phyloP scores from a whole-genome alignment of 2,797 vertebrate genomes.

The Arctocebus calabarensis region DNA sequence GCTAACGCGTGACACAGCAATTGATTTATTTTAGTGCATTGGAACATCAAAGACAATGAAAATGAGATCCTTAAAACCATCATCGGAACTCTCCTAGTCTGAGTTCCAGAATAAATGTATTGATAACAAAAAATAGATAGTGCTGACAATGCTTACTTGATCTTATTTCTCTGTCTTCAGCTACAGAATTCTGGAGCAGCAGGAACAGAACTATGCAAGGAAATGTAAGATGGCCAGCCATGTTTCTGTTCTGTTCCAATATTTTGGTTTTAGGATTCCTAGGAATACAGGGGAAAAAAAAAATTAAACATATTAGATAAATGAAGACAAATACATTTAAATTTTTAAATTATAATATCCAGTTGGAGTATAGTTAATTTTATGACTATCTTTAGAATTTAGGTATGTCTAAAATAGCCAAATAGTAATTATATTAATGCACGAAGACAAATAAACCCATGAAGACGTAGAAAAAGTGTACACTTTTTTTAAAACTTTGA shows the following conservation, averaged over 20 bases:
- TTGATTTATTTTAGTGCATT: background rate
- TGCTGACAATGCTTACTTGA: conserved; percentile 92
- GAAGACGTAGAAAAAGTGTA: background rate
- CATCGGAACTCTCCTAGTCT: background rate
- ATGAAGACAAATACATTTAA: conserved; percentile 43
- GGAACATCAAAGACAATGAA: background rate
- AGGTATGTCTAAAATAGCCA: background rate
- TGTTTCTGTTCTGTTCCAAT: conserved; percentile 87
- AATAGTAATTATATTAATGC: background rate
- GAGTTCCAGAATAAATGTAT: background rate
- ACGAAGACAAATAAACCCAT: too few species aligned
- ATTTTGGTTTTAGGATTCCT: conserved; percentile 90
- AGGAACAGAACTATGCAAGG: conserved; percentile 91
- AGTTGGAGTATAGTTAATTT: background rate
- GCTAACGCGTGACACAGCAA: background rate
- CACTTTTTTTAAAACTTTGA: conserved; percentile 1
- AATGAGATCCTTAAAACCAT: background rate
- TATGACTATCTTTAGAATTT: conserved; percentile 1
- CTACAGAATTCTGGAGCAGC: conserved; percentile 90
- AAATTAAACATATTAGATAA: conserved; percentile 50
- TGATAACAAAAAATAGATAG: background rate
- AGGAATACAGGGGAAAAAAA: conserved; percentile 73
- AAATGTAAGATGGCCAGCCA: conserved; percentile 90
- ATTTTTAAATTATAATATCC: background rate
- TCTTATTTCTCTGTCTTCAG: conserved; percentile 96